Evolutionary conservation across 2,888 invertebrate species (phyloP).

Genomic region (Calliopum simillimum): DNA sequence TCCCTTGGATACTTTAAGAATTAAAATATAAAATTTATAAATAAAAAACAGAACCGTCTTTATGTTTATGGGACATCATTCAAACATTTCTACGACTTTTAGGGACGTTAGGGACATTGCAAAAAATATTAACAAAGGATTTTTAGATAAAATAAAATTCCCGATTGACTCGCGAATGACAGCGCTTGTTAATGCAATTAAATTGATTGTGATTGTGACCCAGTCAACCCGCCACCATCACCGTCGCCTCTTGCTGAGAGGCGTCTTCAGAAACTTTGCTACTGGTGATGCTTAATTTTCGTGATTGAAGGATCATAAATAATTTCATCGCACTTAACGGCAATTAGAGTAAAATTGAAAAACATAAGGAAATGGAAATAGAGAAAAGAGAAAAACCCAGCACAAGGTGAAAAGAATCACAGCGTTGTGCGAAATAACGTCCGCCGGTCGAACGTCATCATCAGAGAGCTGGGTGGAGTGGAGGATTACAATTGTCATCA

Average conservation of each 20-base stretch:
- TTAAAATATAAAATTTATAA: not conserved
- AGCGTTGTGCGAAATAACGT: not conserved
- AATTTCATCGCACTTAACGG: slow-evolving; percentile 56
- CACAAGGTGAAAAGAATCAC: slow-evolving; percentile 1
- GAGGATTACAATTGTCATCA: not conserved
- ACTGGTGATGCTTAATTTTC: slow-evolving; percentile 20
- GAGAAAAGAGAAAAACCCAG: not conserved
- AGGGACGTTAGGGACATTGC: not conserved
- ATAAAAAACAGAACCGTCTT: not conserved
- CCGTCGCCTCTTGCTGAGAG: not conserved
- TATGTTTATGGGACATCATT: not conserved
- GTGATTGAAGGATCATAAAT: slow-evolving; percentile 38
- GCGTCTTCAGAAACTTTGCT: not conserved
- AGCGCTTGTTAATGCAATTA: slow-evolving; percentile 24
- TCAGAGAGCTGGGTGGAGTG: not conserved
- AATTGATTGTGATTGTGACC: slow-evolving; percentile 29
- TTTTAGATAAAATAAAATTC: not conserved
- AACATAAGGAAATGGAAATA: not conserved
- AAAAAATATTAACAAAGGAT: not conserved
- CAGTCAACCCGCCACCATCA: not conserved
- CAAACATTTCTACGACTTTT: not conserved
- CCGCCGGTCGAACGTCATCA: not conserved
- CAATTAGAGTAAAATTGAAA: slow-evolving; percentile 51
- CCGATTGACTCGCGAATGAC: slow-evolving; percentile 1
- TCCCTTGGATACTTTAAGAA: not conserved